These are phyloP conservation scores for Diarsia dahlii DNA, from an alignment of 2,888 invertebrate species.

Conservation along the genomic window DNA sequence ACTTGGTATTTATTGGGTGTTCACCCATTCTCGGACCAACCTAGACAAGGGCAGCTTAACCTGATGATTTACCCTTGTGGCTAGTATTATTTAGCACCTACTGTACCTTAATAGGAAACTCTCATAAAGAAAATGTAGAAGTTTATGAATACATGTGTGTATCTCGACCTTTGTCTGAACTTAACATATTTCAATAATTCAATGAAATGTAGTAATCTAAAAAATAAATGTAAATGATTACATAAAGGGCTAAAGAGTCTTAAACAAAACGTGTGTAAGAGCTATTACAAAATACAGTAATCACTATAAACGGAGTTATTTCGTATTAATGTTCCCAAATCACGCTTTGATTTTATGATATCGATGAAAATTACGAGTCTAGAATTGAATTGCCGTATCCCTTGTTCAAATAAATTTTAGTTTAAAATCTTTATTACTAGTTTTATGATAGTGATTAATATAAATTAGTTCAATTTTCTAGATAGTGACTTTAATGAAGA, in stretches of 20 bases:
- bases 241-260: slow-evolving; percentile 7
- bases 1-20: not conserved
- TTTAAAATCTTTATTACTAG: slow-evolving; percentile 37
- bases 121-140: not conserved
- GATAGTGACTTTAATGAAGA: slow-evolving; percentile 2
- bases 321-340: slow-evolving; percentile 56
- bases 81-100: too few species aligned
- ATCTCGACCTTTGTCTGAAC: too few species aligned
- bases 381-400: slow-evolving; percentile 29
- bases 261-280: slow-evolving; percentile 44
- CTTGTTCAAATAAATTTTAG: slow-evolving; percentile 23
- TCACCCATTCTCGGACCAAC: not conserved
- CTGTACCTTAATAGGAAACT: not conserved
- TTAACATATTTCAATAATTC: not conserved
- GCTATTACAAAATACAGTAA: slow-evolving; percentile 51
- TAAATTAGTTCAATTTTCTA: slow-evolving; percentile 14
- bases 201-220: not conserved
- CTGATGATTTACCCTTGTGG: too few species aligned
- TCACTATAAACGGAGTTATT: slow-evolving; percentile 52
- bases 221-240: slow-evolving; percentile 1
- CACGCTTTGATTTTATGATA: slow-evolving; percentile 60
- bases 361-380: slow-evolving; percentile 32
- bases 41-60: not conserved
- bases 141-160: not conserved
- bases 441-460: slow-evolving; percentile 25